A percentile compares a stretch with the other conserved stretches of the same genome.
These are phyloP conservation scores for Fistularia tabacaria DNA, from an alignment of 2,797 vertebrate genomes.

Conservation along the genomic window DNA sequence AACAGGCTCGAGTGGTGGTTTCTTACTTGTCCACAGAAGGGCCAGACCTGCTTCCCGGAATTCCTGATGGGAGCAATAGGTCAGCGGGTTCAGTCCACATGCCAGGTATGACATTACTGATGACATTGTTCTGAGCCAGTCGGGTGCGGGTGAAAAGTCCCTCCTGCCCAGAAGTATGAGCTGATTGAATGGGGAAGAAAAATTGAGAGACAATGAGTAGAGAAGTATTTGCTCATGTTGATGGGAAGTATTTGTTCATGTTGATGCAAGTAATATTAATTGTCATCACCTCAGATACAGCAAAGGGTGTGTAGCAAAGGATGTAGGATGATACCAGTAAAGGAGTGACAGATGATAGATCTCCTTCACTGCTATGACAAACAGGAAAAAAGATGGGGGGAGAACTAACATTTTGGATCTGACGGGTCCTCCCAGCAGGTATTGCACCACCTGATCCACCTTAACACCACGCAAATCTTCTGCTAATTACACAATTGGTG, in stretches of 20 bases:
- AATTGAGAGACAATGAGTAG: background rate
- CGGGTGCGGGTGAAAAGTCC: constrained; percentile 66
- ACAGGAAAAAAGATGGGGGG: constrained; percentile 2
- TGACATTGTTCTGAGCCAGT: constrained; percentile 72
- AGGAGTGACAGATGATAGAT: constrained; percentile 67
- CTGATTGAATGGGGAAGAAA: constrained; percentile 38
- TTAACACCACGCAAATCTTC: too few relatives aligned
- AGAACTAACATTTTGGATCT: background rate
- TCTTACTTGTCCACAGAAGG: constrained; percentile 67
- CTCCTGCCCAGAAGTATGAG: constrained; percentile 64
- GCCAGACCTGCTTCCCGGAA: constrained; percentile 66
- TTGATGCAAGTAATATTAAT: constrained; percentile 1
- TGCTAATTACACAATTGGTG: too few relatives aligned
- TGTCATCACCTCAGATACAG: constrained; percentile 66
- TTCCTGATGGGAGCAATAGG: constrained; percentile 69
- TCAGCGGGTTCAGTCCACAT: constrained; percentile 72
- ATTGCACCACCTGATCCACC: too few relatives aligned
- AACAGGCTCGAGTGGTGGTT: constrained; percentile 57
- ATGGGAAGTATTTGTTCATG: background rate
- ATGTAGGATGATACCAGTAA: constrained; percentile 65
- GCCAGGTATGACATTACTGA: constrained; percentile 75
- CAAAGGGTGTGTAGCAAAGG: constrained; percentile 73
- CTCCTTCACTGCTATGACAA: constrained; percentile 44
- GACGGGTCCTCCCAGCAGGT: too few relatives aligned
- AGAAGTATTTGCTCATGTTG: too few relatives aligned